These are phyloP conservation scores for Drosophila ezoana DNA, from an alignment of 2,888 invertebrate species.

Conservation along the genomic window DNA sequence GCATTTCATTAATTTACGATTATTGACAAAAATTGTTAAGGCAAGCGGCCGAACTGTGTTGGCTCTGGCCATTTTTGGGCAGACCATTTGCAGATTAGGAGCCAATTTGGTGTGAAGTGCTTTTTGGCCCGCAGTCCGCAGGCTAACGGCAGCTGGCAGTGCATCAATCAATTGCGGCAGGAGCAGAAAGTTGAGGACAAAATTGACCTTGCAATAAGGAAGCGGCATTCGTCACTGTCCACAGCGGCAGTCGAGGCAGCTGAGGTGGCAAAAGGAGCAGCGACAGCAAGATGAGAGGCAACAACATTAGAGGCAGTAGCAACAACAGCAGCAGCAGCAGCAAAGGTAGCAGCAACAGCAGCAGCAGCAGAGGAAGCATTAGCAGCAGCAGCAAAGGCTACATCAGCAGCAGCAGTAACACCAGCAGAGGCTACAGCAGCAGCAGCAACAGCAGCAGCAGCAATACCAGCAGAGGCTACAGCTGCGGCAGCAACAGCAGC, in stretches of 20 bases:
- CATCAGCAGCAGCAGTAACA: background rate
- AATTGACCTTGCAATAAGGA: constrained; percentile 79
- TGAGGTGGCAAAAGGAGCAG: constrained; percentile 5
- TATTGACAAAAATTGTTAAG: constrained; percentile 67
- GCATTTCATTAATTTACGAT: constrained; percentile 81
- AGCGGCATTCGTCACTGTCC: constrained; percentile 76
- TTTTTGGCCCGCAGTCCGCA: constrained; percentile 16
- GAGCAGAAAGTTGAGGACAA: constrained; percentile 22
- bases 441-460: constrained; percentile 7
- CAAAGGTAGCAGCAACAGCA: constrained; percentile 10
- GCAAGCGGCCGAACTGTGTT: constrained; percentile 10
- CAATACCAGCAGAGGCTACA: background rate
- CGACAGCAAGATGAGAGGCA: constrained; percentile 12
- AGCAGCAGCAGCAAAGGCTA: constrained; percentile 2
- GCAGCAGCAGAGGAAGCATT: background rate
- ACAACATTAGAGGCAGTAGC: constrained; percentile 7
- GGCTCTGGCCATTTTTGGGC: constrained; percentile 59
- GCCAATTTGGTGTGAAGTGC: constrained; percentile 78
- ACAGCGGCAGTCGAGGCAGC: constrained; percentile 5
- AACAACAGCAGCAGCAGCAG: constrained; percentile 2
- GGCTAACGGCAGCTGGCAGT: constrained; percentile 77
- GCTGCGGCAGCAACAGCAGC: constrained; percentile 4
- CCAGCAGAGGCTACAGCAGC: constrained; percentile 5
- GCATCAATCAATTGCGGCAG: constrained; percentile 71
- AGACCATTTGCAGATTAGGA: constrained; percentile 69